Base-by-base conservation (phyloP, 2,113 vertebrate species). In the Megaleporinus macrocephalus region DNA sequence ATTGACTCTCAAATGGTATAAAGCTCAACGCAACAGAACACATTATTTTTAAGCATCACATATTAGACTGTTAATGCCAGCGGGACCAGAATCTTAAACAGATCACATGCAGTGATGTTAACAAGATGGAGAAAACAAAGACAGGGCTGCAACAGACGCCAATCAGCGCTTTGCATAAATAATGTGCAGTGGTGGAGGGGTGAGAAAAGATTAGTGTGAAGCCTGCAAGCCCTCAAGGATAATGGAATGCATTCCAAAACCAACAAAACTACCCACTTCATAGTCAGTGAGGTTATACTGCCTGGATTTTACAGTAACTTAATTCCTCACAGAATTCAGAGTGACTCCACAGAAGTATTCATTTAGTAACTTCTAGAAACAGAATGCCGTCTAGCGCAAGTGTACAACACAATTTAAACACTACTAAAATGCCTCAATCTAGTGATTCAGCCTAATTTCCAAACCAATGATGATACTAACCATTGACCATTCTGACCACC, bases 21-120 rank as follows among this genome's bases (percentile, higher is more conserved):
- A 57, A n/a, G 53, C 53, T 57, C 53, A 57, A n/a, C 53, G n/a
- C 18, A 29, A 14, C 41, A 44, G 41, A 36, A 22, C 33, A 33
- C 14, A 78, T 29, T 18, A 57, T 33, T 79, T 59, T 44, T 70
- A 55, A 51, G 24, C 14, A 14, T 59, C 30, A 27, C n/a, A 80
- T 62, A 63, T 27, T 33, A 20, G 1, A 10, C n/a, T 69, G 0
- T 73, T 11, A 66, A 66, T 29, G 66, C 49, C 30, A 74, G 9
- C 55, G 47, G 16, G 16, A 41, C 14, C 29, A 66, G 71, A 73
- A 63, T 73, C 18, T 61, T 80, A 73, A 79, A 72, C 20, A 62
- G 55, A 36, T 81, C 70, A 70, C 11, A 24, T 41, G 2, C 33
- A n/a, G n/a, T 36, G 33, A n/a, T 33, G 30, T 33, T 30, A 66